Conservation (phyloP, 1,140 invertebrate species). For the Drosophila cardini region DNA sequence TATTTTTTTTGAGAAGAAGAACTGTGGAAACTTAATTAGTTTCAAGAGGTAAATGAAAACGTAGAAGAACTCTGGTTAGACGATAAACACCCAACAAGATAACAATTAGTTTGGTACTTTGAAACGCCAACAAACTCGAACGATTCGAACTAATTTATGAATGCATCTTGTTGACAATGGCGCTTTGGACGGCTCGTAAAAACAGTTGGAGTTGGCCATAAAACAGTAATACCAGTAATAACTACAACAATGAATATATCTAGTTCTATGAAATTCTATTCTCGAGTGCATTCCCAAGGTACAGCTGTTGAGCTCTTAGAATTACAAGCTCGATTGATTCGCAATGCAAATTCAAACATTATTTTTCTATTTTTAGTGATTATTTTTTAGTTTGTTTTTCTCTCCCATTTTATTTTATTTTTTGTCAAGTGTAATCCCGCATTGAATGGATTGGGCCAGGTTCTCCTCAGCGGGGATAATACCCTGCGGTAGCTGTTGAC, state of each 20-base stretch:
- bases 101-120: slow-evolving; percentile 75
- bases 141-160: slow-evolving; percentile 67
- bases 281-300: background rate
- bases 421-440: slow-evolving; percentile 71
- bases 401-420: slow-evolving; percentile 1
- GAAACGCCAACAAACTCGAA: slow-evolving; percentile 35
- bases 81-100: slow-evolving; percentile 64
- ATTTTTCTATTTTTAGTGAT: slow-evolving; percentile 33
- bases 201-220: slow-evolving; percentile 48
- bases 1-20: slow-evolving; percentile 28
- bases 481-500: slow-evolving; percentile 72
- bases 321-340: slow-evolving; percentile 80
- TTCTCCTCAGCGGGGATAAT: slow-evolving; percentile 54
- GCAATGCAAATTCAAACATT: slow-evolving; percentile 47
- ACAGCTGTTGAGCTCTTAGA: slow-evolving; percentile 19
- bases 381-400: slow-evolving; percentile 23
- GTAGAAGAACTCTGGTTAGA: slow-evolving; percentile 30
- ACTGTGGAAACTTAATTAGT: slow-evolving; percentile 82
- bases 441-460: slow-evolving; percentile 30
- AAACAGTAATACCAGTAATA: slow-evolving; percentile 41
- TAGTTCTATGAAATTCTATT: background rate
- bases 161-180: slow-evolving; percentile 73
- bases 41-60: slow-evolving; percentile 48
- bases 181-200: slow-evolving; percentile 74
- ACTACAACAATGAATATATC: slow-evolving; percentile 13